Evolutionary conservation across 2,888 invertebrate genomes (phyloP).

Genomic region (Lithosia quadra): DNA sequence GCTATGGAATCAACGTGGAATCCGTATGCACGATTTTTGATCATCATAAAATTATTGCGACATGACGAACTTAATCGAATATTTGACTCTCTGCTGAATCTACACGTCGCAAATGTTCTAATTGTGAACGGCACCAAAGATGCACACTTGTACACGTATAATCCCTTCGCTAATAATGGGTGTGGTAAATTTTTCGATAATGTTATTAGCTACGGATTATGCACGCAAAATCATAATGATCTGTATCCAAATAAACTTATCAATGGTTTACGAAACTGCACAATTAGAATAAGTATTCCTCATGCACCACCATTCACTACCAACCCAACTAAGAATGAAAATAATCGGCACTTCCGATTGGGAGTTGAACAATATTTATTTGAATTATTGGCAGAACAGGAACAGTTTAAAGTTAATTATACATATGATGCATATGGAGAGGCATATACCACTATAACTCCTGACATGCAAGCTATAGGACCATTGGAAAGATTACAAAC

Average conservation of each 20-base stretch:
- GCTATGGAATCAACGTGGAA: slow-evolving; percentile 58
- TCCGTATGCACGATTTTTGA: slow-evolving; percentile 57
- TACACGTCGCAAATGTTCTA: slow-evolving; percentile 56
- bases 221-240: slow-evolving; percentile 37
- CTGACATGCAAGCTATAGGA: slow-evolving; percentile 25
- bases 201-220: slow-evolving; percentile 61
- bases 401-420: slow-evolving; percentile 27
- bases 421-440: slow-evolving; percentile 8
- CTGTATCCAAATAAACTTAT: slow-evolving; percentile 56
- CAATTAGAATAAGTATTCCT: slow-evolving; percentile 52
- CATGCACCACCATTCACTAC: slow-evolving; percentile 64
- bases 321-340: slow-evolving; percentile 31
- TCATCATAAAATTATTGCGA: slow-evolving; percentile 51
- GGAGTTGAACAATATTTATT: slow-evolving; percentile 36
- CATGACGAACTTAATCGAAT: slow-evolving; percentile 41
- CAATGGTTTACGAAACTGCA: slow-evolving; percentile 62
- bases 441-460: slow-evolving; percentile 12
- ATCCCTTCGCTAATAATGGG: slow-evolving; percentile 66
- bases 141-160: slow-evolving; percentile 62
- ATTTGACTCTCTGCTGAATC: slow-evolving; percentile 57
- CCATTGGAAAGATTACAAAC: slow-evolving; percentile 27
- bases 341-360: neutral
- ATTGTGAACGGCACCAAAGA: slow-evolving; percentile 56
- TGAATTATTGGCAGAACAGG: slow-evolving; percentile 23
- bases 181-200: slow-evolving; percentile 65